A percentile compares a stretch with the other conserved stretches of the same genome.
phyloP scores from a whole-genome alignment of 92 coral and sea anemone genomes.

The Porites rus region DNA sequence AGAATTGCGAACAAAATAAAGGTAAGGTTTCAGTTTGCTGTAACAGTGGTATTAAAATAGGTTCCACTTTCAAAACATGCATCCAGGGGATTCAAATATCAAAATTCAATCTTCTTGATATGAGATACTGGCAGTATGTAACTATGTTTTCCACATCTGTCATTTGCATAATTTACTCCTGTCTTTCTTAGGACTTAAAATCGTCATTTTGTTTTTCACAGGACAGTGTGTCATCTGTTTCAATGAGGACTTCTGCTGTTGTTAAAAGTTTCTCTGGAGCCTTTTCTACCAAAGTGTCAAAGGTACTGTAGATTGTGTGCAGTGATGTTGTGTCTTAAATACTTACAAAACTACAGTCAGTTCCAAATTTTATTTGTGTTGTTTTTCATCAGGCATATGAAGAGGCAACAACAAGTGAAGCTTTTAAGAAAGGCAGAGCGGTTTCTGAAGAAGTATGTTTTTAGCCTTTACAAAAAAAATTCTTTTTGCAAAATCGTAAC shows the following conservation, averaged over 20 bases:
- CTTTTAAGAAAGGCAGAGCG: constrained; percentile 84
- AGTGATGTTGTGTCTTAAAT: too few relatives aligned
- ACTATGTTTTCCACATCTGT: too few relatives aligned
- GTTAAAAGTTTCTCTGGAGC: constrained; percentile 81
- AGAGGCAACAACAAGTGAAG: constrained; percentile 89
- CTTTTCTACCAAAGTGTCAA: constrained; percentile 81
- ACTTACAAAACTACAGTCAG: not conserved
- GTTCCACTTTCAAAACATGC: too few relatives aligned
- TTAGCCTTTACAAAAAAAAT: not conserved
- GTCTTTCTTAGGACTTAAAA: too few relatives aligned
- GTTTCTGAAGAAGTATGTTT: constrained; percentile 88
- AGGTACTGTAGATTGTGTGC: constrained; percentile 48
- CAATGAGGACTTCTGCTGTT: constrained; percentile 79
- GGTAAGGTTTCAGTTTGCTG: constrained; percentile 54
- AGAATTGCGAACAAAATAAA: constrained; percentile 72
- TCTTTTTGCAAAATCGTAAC: too few relatives aligned
- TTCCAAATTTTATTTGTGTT: not conserved
- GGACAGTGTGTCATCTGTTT: constrained; percentile 64
- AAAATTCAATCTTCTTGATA: too few relatives aligned
- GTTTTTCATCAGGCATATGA: constrained; percentile 72
- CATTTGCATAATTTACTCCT: too few relatives aligned
- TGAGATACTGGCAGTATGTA: too few relatives aligned
- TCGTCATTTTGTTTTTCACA: constrained; percentile 1
- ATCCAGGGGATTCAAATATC: too few relatives aligned
- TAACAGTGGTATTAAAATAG: too few relatives aligned